Evolutionary conservation across 2,888 invertebrate genomes (phyloP), one percentile per base, ranked within the genome.

Genomic region (Maniola hyperantus): DNA sequence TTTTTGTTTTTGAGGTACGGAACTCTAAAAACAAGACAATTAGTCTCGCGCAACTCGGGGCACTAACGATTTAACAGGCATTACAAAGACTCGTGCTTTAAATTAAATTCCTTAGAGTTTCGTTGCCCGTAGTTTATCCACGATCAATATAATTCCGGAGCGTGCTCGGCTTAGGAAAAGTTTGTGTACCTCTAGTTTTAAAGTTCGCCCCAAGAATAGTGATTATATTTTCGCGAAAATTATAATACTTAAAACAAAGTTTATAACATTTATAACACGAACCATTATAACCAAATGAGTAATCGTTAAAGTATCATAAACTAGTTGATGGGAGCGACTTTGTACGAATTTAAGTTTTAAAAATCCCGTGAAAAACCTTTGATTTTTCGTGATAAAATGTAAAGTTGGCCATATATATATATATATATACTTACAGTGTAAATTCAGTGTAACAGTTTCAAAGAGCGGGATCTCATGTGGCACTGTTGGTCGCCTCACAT

Each of bases 371-470:
- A 4, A 4, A 8, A 36, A 5, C 36, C 36, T 36, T 2, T 6
- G 36, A 6, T 8, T 8, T 36, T 8, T 36, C 36, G 26, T 1
- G 26, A 26, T 26, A 26, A 26, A 26, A 26, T 2, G 26, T 26
- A 26, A n/a, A n/a, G n/a, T n/a, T n/a, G n/a, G n/a, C n/a, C n/a
- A n/a, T n/a, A n/a, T n/a, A n/a, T n/a, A n/a, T n/a, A n/a, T n/a
- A n/a, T n/a, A 96, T 88, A 74, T n/a, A 26, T 26, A 26, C 26
- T 26, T 26, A 26, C 26, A 26, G 26, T 26, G 26, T 26, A 26
- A 1, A 26, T 26, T 26, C 26, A 26, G 26, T 26, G 26, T 26
- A 26, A 26, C 26, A 26, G 26, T 26, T 1, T 26, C 26, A 4
- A 26, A 26, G 26, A 26, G 26, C 26, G 26, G 26, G 26, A 26